A percentile compares a stretch with the other conserved stretches of the same genome.
phyloP scores from a whole-genome alignment of 2,888 invertebrate species.

The Mayetiola destructor region DNA sequence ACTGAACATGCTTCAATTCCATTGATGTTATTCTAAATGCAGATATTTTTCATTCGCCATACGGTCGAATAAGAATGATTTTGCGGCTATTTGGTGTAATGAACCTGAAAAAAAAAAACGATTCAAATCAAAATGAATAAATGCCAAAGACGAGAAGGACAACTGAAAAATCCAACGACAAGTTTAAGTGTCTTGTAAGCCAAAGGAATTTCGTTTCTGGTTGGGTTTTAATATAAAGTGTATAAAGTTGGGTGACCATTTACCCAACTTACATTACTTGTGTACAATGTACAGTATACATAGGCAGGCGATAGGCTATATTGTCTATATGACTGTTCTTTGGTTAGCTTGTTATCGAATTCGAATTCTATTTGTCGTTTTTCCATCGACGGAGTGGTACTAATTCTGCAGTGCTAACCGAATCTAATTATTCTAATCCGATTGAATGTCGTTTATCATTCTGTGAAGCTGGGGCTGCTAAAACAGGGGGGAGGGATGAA shows the following conservation, averaged over 20 bases:
- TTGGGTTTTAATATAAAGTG: not conserved
- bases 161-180: not conserved
- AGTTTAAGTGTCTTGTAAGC: slow-evolving; percentile 2
- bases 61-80: too few relatives aligned
- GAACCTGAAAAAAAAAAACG: not conserved
- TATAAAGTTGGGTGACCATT: not conserved
- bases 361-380: slow-evolving; percentile 9
- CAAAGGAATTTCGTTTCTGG: not conserved
- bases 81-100: too few relatives aligned
- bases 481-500: too few relatives aligned
- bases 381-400: slow-evolving; percentile 1
- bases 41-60: too few relatives aligned
- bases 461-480: slow-evolving; percentile 2
- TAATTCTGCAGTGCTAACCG: slow-evolving; percentile 15
- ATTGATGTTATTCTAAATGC: too few relatives aligned
- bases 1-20: too few relatives aligned
- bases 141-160: not conserved
- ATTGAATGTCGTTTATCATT: slow-evolving; percentile 16
- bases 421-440: slow-evolving; percentile 16
- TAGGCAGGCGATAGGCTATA: too few relatives aligned
- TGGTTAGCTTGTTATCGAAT: not conserved
- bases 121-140: too few relatives aligned
- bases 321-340: too few relatives aligned
- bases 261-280: too few relatives aligned
- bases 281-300: too few relatives aligned